phyloP scores from a whole-genome alignment of 2,888 invertebrate species.

The Hirudinaria manillensis region DNA sequence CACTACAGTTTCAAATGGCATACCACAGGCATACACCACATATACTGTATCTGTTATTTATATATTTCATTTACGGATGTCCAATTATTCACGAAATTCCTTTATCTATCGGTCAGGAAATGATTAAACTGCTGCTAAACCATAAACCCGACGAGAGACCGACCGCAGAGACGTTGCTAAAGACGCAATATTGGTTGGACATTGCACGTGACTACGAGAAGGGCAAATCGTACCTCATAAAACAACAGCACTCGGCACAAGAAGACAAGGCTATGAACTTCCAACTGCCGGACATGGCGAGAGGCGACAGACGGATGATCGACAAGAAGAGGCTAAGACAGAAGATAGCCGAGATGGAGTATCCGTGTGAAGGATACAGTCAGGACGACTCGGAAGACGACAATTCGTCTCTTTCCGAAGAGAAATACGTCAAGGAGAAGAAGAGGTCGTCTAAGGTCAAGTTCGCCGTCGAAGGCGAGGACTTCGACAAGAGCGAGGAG shows the following conservation, averaged over 20 bases:
- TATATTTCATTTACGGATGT: too few relatives aligned
- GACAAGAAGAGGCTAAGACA: background rate
- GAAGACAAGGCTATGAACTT: slow-evolving; percentile 16
- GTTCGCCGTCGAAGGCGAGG: background rate
- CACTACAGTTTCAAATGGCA: too few relatives aligned
- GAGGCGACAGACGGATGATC: background rate
- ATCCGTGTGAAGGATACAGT: background rate
- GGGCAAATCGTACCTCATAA: slow-evolving; percentile 22
- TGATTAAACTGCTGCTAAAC: slow-evolving; percentile 18
- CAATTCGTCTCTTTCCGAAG: background rate
- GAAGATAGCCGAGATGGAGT: background rate
- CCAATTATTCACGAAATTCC: too few relatives aligned
- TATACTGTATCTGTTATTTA: too few relatives aligned
- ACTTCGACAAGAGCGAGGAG: background rate
- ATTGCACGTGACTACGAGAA: slow-evolving; percentile 24
- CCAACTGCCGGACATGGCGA: background rate
- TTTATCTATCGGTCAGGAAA: slow-evolving; percentile 11
- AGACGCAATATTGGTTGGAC: slow-evolving; percentile 22
- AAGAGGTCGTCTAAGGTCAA: slow-evolving; percentile 6
- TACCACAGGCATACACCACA: too few relatives aligned
- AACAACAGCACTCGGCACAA: background rate
- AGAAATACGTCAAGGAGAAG: slow-evolving; percentile 3
- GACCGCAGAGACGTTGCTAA: slow-evolving; percentile 13
- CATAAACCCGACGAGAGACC: slow-evolving; percentile 17
- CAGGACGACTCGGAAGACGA: background rate